Evolutionary conservation across 2,888 invertebrate species (phyloP).

Genomic region (Philereme vetulata): DNA sequence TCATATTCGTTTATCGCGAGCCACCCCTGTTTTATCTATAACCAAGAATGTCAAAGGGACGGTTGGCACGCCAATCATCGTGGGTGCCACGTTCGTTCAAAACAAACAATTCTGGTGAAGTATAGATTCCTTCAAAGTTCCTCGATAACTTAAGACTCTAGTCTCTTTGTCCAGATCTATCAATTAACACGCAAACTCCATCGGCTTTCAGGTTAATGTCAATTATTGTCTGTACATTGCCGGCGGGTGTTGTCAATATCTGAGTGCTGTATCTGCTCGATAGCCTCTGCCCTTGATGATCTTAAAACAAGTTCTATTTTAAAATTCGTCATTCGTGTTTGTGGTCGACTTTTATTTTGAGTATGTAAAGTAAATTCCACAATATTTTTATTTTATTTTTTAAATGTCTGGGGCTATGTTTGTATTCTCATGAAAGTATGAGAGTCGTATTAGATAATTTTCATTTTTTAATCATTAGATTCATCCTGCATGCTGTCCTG

Average conservation of each 20-base stretch:
- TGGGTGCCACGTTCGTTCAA: slow-evolving; percentile 5
- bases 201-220: slow-evolving; percentile 71
- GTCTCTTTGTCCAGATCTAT: slow-evolving; percentile 67
- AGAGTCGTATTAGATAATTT: too few relatives aligned
- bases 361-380: background rate
- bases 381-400: background rate
- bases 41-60: slow-evolving; percentile 37
- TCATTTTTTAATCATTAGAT: too few relatives aligned
- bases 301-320: slow-evolving; percentile 42
- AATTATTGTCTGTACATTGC: slow-evolving; percentile 66
- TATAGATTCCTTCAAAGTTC: slow-evolving; percentile 37
- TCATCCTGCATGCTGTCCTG: too few relatives aligned
- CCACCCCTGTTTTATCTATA: slow-evolving; percentile 51
- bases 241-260: slow-evolving; percentile 43
- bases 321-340: slow-evolving; percentile 2
- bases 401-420: too few relatives aligned
- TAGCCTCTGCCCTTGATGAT: slow-evolving; percentile 30
- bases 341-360: slow-evolving; percentile 8
- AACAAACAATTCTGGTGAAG: slow-evolving; percentile 9
- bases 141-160: slow-evolving; percentile 44
- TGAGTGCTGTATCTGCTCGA: slow-evolving; percentile 45
- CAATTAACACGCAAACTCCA: slow-evolving; percentile 72
- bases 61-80: slow-evolving; percentile 29
- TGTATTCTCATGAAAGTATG: too few relatives aligned
- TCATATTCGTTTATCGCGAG: slow-evolving; percentile 59